These are phyloP conservation scores for Helicoverpa assulta DNA, from an alignment of 2,888 invertebrate genomes.

Conservation along the genomic window DNA sequence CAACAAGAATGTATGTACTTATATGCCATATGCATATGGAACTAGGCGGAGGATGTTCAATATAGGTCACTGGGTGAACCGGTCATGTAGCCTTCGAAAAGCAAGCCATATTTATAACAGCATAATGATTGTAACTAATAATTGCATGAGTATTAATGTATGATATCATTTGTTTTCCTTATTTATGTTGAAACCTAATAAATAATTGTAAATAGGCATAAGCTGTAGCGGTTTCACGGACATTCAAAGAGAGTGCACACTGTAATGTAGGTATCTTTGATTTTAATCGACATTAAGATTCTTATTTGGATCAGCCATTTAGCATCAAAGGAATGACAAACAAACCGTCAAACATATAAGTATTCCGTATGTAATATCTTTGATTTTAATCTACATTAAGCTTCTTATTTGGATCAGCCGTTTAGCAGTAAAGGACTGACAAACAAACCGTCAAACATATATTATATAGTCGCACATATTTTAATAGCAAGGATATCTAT, in stretches of 20 bases:
- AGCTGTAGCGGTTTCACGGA: not conserved
- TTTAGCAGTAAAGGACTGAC: not conserved
- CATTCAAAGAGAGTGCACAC: not conserved
- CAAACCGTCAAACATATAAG: not conserved
- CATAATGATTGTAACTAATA: not conserved
- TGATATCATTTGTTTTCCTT: constrained; percentile 1
- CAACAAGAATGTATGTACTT: too few relatives aligned
- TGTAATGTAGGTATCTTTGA: not conserved
- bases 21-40: not conserved
- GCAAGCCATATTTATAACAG: not conserved
- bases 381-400: too few relatives aligned
- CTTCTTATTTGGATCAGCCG: not conserved
- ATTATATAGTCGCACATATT: too few relatives aligned
- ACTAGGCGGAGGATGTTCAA: not conserved
- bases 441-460: not conserved
- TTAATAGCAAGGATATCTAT: not conserved
- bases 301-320: not conserved
- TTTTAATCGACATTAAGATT: too few relatives aligned
- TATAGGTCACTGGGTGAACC: not conserved
- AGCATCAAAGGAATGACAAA: not conserved
- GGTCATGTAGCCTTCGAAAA: not conserved
- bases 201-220: too few relatives aligned
- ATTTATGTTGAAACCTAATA: not conserved
- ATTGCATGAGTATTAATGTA: not conserved
- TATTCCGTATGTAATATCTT: too few relatives aligned